phyloP scores from a whole-genome alignment of 2,888 invertebrate genomes.

The Formica aserva region DNA sequence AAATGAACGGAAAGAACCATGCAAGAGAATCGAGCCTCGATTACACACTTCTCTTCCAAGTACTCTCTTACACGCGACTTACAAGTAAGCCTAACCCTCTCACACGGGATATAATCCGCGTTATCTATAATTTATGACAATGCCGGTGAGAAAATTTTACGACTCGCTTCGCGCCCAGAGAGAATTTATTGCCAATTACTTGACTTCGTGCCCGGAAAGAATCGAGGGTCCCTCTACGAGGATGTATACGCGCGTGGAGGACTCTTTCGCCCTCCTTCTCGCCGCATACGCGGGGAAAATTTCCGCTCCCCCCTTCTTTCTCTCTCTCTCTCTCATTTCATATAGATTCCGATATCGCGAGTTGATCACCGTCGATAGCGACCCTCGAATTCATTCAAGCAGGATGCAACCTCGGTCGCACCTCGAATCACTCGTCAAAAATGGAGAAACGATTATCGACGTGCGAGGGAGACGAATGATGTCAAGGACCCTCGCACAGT shows the following conservation, averaged over 20 bases:
- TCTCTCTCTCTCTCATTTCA: not conserved
- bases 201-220: slow-evolving; percentile 76
- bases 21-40: not conserved
- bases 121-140: slow-evolving; percentile 77
- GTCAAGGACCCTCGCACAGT: not conserved
- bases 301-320: not conserved
- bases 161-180: slow-evolving; percentile 65
- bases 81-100: slow-evolving; percentile 67
- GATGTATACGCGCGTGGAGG: slow-evolving; percentile 66
- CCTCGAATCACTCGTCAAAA: not conserved
- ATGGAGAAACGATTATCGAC: slow-evolving; percentile 47
- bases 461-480: not conserved
- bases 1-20: not conserved
- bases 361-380: slow-evolving; percentile 18
- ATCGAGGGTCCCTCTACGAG: slow-evolving; percentile 63
- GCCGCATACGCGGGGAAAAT: slow-evolving; percentile 25
- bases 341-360: slow-evolving; percentile 48
- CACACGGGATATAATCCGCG: slow-evolving; percentile 50
- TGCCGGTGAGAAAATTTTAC: slow-evolving; percentile 76
- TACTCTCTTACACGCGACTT: slow-evolving; percentile 70
- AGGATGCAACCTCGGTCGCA: slow-evolving; percentile 45
- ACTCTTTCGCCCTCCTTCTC: slow-evolving; percentile 38
- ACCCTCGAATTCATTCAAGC: slow-evolving; percentile 35
- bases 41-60: slow-evolving; percentile 52
- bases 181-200: slow-evolving; percentile 76